Base-by-base conservation (phyloP, 2,113 vertebrate genomes). In the Oenanthe oenanthe region DNA sequence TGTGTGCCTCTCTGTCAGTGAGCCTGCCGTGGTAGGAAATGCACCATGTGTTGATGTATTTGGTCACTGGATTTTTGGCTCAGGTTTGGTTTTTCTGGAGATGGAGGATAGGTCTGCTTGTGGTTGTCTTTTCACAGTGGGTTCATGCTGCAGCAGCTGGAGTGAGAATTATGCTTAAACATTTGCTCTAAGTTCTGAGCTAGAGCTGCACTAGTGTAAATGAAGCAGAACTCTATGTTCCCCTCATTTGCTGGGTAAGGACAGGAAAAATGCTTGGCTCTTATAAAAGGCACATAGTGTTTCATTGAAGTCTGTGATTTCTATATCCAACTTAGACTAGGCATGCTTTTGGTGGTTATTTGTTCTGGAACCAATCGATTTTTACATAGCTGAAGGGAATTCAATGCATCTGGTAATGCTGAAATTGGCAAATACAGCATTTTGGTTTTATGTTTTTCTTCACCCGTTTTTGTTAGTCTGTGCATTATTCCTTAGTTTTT, bases 301-400 rank as follows among this genome's bases (percentile, higher is more conserved):
- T 95, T 90, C 75, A 90, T 8, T 76, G 79, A 54, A 80, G 56
- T 45, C 42, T 73, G 54, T 29, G 75, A 62, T 90, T 94, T 83
- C 62, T 73, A 26, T 70, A 34, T 88, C 67, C 90, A 92, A 40
- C 78, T 76, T 88, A 93, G 95, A 91, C 94, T 83, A 68, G 86
- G 77, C 87, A 54, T 93, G 80, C 67, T 89, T 96, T 88, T 86
- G 80, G 92, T 93, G 62, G 70, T 83, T 91, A 54, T 94, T 92
- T 94, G 76, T 91, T 92, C 95, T 95, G 96, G 95, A 97, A 93
- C 88, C 72, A 79, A 38, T 61, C 24, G 66, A 72, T 87, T 95
- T 95, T 94, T 89, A 90, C 97, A 92, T 93, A 95, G 88, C 74
- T 94, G 79, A 84, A 92, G 89, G 92, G 86, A 96, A 95, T 96